phyloP scores from a whole-genome alignment of 2,888 invertebrate genomes.

The Apotomis turbidana region DNA sequence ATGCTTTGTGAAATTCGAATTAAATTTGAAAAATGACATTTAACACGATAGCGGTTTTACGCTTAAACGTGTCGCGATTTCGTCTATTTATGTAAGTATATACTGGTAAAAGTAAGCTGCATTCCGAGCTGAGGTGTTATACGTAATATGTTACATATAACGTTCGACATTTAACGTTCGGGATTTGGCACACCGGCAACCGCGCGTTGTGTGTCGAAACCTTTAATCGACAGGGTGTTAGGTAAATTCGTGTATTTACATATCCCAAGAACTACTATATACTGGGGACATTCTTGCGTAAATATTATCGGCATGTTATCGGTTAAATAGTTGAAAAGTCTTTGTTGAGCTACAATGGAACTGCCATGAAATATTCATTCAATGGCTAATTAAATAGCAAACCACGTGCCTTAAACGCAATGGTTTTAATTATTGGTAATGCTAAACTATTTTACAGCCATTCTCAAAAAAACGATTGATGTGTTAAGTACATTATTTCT shows the following conservation, averaged over 20 bases:
- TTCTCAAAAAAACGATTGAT: too few species aligned
- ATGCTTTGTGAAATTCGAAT: not conserved
- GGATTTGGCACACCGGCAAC: not conserved
- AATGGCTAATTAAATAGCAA: not conserved
- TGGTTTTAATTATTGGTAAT: too few species aligned
- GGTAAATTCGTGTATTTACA: slow-evolving; percentile 36
- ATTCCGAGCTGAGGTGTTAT: too few species aligned
- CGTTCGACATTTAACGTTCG: too few species aligned
- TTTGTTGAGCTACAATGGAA: not conserved
- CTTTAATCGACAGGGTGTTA: slow-evolving; percentile 15
- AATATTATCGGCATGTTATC: slow-evolving; percentile 13
- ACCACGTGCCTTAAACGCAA: not conserved
- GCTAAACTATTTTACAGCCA: too few species aligned
- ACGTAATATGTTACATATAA: too few species aligned
- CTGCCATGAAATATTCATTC: not conserved
- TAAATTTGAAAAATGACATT: not conserved
- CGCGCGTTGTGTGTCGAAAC: not conserved
- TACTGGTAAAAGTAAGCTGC: too few species aligned
- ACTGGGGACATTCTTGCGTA: slow-evolving; percentile 8
- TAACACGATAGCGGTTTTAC: not conserved
- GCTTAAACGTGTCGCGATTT: not conserved
- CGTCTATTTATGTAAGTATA: not conserved
- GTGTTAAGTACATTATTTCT: too few species aligned
- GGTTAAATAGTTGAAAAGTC: not conserved
- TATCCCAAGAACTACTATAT: slow-evolving; percentile 14